Evolutionary conservation across 1,140 invertebrate species (phyloP).

Genomic region (Lycorma delicatula): DNA sequence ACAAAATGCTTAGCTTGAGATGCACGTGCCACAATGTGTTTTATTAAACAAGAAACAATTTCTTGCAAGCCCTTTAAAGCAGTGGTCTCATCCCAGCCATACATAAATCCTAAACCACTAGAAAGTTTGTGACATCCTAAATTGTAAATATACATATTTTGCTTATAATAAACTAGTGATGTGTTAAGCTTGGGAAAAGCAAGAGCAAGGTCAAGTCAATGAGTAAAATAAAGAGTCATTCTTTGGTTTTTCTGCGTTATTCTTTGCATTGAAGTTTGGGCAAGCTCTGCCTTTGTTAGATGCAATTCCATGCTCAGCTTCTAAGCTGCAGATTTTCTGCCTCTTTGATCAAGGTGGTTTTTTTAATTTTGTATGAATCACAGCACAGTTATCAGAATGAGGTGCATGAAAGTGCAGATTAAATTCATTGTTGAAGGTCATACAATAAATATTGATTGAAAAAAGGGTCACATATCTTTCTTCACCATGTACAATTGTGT

Average conservation of each 20-base stretch:
- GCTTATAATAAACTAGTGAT: slow-evolving; percentile 28
- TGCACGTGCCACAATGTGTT: not conserved
- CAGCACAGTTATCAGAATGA: slow-evolving; percentile 31
- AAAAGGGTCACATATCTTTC: slow-evolving; percentile 35
- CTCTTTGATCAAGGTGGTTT: not conserved
- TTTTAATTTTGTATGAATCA: slow-evolving; percentile 21
- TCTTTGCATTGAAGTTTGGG: not conserved
- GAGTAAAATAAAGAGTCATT: slow-evolving; percentile 17
- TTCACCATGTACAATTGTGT: slow-evolving; percentile 35
- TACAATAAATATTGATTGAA: slow-evolving; percentile 42
- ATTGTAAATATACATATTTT: slow-evolving; percentile 28
- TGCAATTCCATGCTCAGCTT: slow-evolving; percentile 20
- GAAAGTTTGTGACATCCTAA: slow-evolving; percentile 20
- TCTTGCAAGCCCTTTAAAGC: slow-evolving; percentile 20
- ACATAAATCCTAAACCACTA: slow-evolving; percentile 17
- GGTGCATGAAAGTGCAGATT: slow-evolving; percentile 41
- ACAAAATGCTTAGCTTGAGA: not conserved
- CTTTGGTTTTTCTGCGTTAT: not conserved
- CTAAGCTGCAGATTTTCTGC: slow-evolving; percentile 17
- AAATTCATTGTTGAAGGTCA: slow-evolving; percentile 41
- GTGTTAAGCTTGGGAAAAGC: slow-evolving; percentile 24
- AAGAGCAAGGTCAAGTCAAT: slow-evolving; percentile 28
- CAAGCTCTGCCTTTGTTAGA: slow-evolving; percentile 18
- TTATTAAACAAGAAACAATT: slow-evolving; percentile 16
- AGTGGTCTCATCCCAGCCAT: slow-evolving; percentile 19